Evolutionary conservation across 2,888 invertebrate genomes (phyloP).

Genomic region (Drosophila fungiperda): DNA sequence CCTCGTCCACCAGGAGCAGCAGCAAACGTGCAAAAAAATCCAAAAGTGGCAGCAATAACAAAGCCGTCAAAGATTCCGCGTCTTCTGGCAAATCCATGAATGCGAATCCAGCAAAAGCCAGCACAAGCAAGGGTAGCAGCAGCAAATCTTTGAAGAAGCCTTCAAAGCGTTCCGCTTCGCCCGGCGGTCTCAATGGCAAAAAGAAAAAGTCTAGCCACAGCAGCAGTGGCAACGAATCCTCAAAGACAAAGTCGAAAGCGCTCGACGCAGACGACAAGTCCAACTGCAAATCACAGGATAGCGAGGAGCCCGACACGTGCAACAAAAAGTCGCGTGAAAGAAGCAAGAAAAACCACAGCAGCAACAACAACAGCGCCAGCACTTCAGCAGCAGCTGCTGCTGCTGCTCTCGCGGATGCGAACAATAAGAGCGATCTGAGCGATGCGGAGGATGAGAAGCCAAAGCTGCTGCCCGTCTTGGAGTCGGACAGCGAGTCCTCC

Average conservation of each 20-base stretch:
- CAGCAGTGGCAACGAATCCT: constrained; percentile 45
- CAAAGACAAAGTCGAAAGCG: constrained; percentile 41
- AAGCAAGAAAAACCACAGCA: constrained; percentile 59
- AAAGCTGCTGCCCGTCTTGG: constrained; percentile 59
- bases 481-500: constrained; percentile 82
- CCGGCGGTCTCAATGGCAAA: constrained; percentile 71
- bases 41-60: constrained; percentile 59
- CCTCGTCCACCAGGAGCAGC: constrained; percentile 86
- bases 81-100: constrained; percentile 32
- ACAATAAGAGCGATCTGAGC: constrained; percentile 75
- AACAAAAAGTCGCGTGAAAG: constrained; percentile 53
- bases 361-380: constrained; percentile 13
- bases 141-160: constrained; percentile 54
- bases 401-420: background rate
- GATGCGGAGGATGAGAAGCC: constrained; percentile 78
- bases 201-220: constrained; percentile 48
- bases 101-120: constrained; percentile 39
- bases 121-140: constrained; percentile 15
- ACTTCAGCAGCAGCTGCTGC: constrained; percentile 16
- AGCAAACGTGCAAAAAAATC: constrained; percentile 56
- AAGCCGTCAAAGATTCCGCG: constrained; percentile 41
- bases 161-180: constrained; percentile 66
- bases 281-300: constrained; percentile 46
- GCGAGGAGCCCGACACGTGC: constrained; percentile 51
- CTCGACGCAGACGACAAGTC: constrained; percentile 55